Percentiles rank a stretch among this genome's conserved stretches.
These are phyloP conservation scores for Aporrectodea caliginosa DNA, from an alignment of 1,140 invertebrate species.

Conservation along the genomic window DNA sequence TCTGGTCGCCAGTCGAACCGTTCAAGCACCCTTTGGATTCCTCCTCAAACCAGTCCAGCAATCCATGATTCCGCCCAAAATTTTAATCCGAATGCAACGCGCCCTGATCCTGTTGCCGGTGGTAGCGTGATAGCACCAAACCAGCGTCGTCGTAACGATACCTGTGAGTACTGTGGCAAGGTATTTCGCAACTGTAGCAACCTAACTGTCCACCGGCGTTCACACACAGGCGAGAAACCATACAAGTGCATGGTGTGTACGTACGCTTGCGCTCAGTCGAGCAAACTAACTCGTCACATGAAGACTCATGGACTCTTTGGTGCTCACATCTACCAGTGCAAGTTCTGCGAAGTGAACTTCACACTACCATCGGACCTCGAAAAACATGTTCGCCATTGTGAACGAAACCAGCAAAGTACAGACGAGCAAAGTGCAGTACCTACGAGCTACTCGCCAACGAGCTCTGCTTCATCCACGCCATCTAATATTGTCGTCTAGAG, in stretches of 20 bases:
- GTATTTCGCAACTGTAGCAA: conserved; percentile 99
- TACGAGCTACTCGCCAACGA: no score
- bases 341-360: conserved; percentile 99
- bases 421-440: no score
- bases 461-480: no score
- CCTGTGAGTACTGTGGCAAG: conserved; percentile 95
- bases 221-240: conserved; percentile 97
- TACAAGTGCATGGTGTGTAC: conserved; percentile 99
- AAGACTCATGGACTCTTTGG: conserved; percentile 81
- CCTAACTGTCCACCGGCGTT: conserved; percentile 88
- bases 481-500: no score
- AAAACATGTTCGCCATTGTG: conserved; percentile 99
- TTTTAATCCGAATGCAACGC: background rate
- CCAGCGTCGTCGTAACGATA: conserved; percentile 61
- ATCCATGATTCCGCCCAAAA: background rate
- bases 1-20: background rate
- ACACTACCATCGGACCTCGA: conserved; percentile 98
- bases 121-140: background rate
- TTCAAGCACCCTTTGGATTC: background rate
- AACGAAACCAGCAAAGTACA: no score
- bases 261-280: conserved; percentile 98
- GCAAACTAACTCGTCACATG: conserved; percentile 98
- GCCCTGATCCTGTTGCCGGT: background rate
- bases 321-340: conserved; percentile 74
- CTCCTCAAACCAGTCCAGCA: background rate